Evolutionary conservation across 2,888 invertebrate species (phyloP), one percentile per base, ranked within the genome.

Genomic region (Trisateles emortualis): DNA sequence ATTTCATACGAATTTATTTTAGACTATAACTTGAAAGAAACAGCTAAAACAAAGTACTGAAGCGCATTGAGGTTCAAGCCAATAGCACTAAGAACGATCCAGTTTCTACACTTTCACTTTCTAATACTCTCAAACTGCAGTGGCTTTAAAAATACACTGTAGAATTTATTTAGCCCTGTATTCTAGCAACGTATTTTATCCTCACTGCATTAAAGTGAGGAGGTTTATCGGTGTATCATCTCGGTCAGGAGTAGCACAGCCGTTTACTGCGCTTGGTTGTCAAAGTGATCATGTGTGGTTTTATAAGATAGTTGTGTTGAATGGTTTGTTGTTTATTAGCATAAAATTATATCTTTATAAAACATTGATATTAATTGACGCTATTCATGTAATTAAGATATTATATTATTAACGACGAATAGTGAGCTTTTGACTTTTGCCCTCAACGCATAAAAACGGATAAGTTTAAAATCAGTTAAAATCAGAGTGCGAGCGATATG

Each of bases 91-190:
- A 47, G 39, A 40, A 46, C 29, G 17, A 29, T 47, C 30, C 32
- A 42, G 19, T 42, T 43, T 29, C 33, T 13, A n/a, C 43, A 50
- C 43, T 50, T 50, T 44, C 50, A 50, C 50, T 42, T 30, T 42
- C 42, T 17, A 36, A 42, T 9, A n/a, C n/a, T 47, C 29, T 32
- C 8, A 47, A 47, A 47, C 29, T 29, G 41, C 13, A 41, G 35
- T 41, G 24, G 35, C 13, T 50, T 50, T 50, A 50, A 42, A 42
- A 43, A 36, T 50, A 36, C 11, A 42, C 30, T 19, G 49, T 36
- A 30, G 9, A 26, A 6, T 26, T 50, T 24, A 13, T 22, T 42
- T 43, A 17, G 32, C 39, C 17, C 36, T 14, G 26, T 51, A 17
- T 39, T 51, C 22, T 38, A 44, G 26, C 10, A 33, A 10, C 19